Evolutionary conservation across 53 echinoderm and acorn worm genomes (phyloP).

Genomic region (Patiria pectinifera): DNA sequence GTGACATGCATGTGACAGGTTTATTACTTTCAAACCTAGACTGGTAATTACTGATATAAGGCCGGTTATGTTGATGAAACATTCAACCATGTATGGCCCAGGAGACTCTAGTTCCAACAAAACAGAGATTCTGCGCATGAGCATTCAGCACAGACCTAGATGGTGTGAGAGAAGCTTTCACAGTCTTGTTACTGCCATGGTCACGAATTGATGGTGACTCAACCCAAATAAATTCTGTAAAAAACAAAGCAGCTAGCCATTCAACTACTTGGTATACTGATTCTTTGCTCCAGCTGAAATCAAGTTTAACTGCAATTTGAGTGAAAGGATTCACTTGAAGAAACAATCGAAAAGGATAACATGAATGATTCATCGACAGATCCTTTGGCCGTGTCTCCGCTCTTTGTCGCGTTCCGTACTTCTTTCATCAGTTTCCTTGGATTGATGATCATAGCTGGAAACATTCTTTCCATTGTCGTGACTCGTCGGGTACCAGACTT

Average conservation of each 20-base stretch:
- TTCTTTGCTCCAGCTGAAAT: too few relatives aligned
- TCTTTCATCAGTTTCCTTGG: background rate
- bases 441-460: slow-evolving; percentile 26
- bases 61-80: too few relatives aligned
- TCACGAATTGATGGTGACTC: too few relatives aligned
- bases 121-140: background rate
- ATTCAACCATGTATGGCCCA: background rate
- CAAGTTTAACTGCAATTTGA: background rate
- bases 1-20: too few relatives aligned
- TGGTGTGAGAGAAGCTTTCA: background rate
- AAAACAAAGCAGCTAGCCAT: too few relatives aligned
- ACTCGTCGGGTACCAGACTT: slow-evolving; percentile 3
- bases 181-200: too few relatives aligned
- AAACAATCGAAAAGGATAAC: background rate
- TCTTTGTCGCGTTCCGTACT: background rate
- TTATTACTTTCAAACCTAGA: too few relatives aligned
- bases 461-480: slow-evolving; percentile 38
- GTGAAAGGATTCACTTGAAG: background rate
- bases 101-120: background rate
- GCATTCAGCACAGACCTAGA: too few relatives aligned
- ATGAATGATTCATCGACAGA: background rate
- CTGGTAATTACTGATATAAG: too few relatives aligned
- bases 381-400: background rate
- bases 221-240: too few relatives aligned
- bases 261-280: too few relatives aligned